A percentile compares a stretch with the other conserved stretches of the same genome.
Conservation (phyloP, 2,113 vertebrate genomes). For the Zapus hudsonius region DNA sequence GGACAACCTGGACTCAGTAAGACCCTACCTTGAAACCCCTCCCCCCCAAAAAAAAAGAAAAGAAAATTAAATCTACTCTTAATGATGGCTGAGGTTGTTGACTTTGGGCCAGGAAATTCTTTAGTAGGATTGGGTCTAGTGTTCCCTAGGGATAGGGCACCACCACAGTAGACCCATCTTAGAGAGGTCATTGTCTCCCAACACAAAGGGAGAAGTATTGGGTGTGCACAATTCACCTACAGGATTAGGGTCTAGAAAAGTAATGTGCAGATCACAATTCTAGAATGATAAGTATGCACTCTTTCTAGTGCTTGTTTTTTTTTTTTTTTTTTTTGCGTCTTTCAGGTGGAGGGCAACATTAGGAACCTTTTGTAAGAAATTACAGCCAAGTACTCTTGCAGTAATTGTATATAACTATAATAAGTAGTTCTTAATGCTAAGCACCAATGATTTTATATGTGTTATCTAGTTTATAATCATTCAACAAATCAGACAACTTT, state of each 20-base stretch:
- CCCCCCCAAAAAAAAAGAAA: too few species aligned
- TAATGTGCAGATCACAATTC: not conserved
- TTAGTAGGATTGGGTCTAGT: not conserved
- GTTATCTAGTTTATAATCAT: slow-evolving; percentile 39
- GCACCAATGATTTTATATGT: not conserved
- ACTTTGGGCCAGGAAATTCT: not conserved
- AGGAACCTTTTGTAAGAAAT: not conserved
- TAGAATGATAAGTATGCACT: not conserved
- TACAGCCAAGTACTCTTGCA: not conserved
- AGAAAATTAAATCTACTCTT: not conserved
- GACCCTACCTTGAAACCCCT: too few species aligned
- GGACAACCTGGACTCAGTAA: too few species aligned
- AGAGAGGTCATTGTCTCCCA: not conserved
- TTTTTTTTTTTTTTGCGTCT: slow-evolving; percentile 21
- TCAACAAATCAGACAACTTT: slow-evolving; percentile 20
- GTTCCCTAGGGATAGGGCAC: not conserved
- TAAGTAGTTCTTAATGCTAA: slow-evolving; percentile 27
- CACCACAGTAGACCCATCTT: not conserved
- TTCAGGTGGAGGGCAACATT: not conserved
- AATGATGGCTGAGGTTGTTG: not conserved
- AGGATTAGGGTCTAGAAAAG: not conserved
- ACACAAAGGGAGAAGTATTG: not conserved
- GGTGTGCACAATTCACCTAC: not conserved
- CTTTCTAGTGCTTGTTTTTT: slow-evolving; percentile 3
- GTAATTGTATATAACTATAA: not conserved